Evolutionary conservation across 2,113 vertebrate species (phyloP).

Genomic region (Lasiurus cinereus): DNA sequence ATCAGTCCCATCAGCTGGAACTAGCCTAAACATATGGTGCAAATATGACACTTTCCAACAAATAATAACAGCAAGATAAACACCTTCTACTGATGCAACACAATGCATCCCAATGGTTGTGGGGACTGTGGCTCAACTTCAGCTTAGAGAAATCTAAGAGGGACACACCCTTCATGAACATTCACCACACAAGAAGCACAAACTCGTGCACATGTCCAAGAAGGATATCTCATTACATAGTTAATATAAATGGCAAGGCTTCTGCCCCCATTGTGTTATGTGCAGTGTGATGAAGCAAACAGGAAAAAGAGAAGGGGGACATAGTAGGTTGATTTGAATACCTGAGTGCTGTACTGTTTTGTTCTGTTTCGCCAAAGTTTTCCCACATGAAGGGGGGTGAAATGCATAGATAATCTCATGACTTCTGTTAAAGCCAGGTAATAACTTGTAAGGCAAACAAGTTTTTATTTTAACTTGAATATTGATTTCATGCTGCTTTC

Average conservation of each 20-base stretch:
- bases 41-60: constrained; percentile 84
- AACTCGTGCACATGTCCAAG: constrained; percentile 79
- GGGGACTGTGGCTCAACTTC: constrained; percentile 60
- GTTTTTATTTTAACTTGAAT: constrained; percentile 41
- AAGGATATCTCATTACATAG: constrained; percentile 79
- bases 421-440: constrained; percentile 78
- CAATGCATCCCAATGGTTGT: constrained; percentile 65
- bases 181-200: constrained; percentile 85
- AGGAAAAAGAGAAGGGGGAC: constrained; percentile 72
- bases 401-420: constrained; percentile 76
- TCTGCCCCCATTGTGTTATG: constrained; percentile 64
- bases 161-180: constrained; percentile 59
- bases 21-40: constrained; percentile 83
- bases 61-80: constrained; percentile 61
- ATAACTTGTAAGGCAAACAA: constrained; percentile 68
- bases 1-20: constrained; percentile 84
- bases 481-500: constrained; percentile 53
- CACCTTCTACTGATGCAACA: constrained; percentile 64
- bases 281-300: constrained; percentile 56
- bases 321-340: constrained; percentile 64
- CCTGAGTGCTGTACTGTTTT: constrained; percentile 72
- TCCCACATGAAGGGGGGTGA: constrained; percentile 68
- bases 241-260: constrained; percentile 81
- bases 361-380: constrained; percentile 65
- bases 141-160: constrained; percentile 74